Conservation (phyloP, 2,113 vertebrate genomes). For the Chaetops frenatus region DNA sequence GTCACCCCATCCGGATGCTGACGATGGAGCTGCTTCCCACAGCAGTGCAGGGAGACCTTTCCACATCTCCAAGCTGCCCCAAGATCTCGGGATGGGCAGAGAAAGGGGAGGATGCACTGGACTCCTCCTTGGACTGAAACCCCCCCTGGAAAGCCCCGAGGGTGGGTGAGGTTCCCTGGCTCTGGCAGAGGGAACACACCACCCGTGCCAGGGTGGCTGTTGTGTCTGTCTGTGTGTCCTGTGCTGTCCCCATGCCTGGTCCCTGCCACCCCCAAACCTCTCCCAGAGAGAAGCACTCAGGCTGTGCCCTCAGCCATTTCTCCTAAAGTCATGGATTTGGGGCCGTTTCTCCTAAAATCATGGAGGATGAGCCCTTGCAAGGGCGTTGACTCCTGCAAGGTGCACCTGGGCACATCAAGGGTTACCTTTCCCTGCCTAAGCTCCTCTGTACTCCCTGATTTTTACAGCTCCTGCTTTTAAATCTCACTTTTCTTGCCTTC, state of each 20-base stretch:
- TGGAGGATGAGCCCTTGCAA: accelerated
- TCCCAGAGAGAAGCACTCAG: not conserved
- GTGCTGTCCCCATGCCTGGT: accelerated
- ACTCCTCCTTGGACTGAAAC: not conserved
- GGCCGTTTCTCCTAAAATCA: not conserved
- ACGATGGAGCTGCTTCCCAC: conserved; percentile 40
- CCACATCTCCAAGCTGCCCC: conserved; percentile 47
- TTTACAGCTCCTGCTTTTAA: not conserved
- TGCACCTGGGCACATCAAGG: not conserved
- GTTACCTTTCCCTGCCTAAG: not conserved
- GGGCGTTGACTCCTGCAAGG: not conserved
- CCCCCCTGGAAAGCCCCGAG: not conserved
- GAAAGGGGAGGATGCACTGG: not conserved
- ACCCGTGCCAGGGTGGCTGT: not conserved
- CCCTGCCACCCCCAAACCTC: not conserved
- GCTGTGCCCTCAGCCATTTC: not conserved
- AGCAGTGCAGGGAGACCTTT: not conserved
- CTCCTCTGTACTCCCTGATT: not conserved
- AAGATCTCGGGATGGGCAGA: not conserved
- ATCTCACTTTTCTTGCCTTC: not conserved
- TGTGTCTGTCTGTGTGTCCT: not conserved
- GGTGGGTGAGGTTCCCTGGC: not conserved
- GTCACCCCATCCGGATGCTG: not conserved
- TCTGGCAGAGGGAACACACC: not conserved
- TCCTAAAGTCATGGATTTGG: not conserved